Conservation (phyloP, 2,888 invertebrate genomes). For the Amiota minor region DNA sequence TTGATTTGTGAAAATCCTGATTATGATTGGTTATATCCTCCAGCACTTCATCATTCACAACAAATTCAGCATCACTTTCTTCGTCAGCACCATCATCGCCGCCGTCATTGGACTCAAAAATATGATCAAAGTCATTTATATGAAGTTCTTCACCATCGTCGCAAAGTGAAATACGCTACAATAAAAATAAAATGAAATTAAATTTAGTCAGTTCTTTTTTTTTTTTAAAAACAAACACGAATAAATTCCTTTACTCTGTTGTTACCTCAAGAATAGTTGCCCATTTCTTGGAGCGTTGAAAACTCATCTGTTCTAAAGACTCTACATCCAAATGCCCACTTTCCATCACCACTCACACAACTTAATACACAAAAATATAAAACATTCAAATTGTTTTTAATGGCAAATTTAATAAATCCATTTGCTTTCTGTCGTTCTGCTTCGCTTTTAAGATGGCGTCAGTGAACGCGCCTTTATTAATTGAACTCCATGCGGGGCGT, state of each 20-base stretch:
- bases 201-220: background rate
- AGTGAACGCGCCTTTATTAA: too few species aligned
- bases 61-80: background rate
- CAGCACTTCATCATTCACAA: slow-evolving; percentile 36
- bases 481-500: too few species aligned
- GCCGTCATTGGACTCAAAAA: slow-evolving; percentile 38
- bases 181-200: background rate
- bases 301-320: slow-evolving; percentile 53
- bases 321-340: slow-evolving; percentile 52
- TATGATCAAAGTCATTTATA: slow-evolving; percentile 36
- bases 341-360: background rate
- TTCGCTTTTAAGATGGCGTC: too few species aligned
- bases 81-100: slow-evolving; percentile 16
- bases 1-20: background rate
- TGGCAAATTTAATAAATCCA: too few species aligned
- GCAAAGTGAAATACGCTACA: slow-evolving; percentile 34
- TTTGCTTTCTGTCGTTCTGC: too few species aligned
- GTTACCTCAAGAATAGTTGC: slow-evolving; percentile 56
- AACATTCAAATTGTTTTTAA: too few species aligned
- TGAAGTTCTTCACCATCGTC: slow-evolving; percentile 41
- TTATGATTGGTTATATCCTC: slow-evolving; percentile 38
- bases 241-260: background rate
- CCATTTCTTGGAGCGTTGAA: slow-evolving; percentile 67
- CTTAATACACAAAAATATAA: too few species aligned
- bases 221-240: background rate